These are phyloP conservation scores for Lepus townsendii DNA, from an alignment of 2,797 vertebrate genomes.

Conservation along the genomic window DNA sequence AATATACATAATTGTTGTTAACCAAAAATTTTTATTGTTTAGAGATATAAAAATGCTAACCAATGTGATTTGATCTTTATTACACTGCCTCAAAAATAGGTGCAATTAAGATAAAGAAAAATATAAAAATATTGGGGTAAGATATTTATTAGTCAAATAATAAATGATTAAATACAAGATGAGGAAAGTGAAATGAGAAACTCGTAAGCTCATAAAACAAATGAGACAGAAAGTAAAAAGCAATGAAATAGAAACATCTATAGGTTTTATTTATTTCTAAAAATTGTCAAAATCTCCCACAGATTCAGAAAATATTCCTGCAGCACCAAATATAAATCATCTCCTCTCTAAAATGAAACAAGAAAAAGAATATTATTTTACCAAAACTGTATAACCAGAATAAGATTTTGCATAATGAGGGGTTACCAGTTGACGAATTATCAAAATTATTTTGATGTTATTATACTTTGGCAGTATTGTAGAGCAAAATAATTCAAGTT, in stretches of 20 bases:
- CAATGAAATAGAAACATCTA: background rate
- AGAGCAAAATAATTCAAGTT: background rate
- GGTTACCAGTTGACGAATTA: background rate
- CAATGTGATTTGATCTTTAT: too few species aligned
- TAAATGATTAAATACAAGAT: constrained; percentile 3
- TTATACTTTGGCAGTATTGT: background rate
- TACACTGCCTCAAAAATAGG: background rate
- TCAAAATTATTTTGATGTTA: background rate
- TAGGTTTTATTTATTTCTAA: background rate
- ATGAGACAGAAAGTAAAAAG: background rate
- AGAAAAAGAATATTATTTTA: background rate
- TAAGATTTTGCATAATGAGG: background rate
- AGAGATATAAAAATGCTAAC: too few species aligned
- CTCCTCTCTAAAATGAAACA: constrained; percentile 2
- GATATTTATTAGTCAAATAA: background rate
- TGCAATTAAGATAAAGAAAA: background rate
- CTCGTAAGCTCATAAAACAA: background rate
- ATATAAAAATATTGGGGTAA: background rate
- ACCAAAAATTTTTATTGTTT: too few species aligned
- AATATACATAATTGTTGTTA: too few species aligned
- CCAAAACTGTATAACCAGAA: background rate
- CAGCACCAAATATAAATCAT: background rate
- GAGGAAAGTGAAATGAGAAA: background rate
- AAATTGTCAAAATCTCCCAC: background rate
- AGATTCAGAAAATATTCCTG: background rate